Base-by-base conservation (phyloP, 2,113 vertebrate genomes). In the Oreochromis tanganicae region DNA sequence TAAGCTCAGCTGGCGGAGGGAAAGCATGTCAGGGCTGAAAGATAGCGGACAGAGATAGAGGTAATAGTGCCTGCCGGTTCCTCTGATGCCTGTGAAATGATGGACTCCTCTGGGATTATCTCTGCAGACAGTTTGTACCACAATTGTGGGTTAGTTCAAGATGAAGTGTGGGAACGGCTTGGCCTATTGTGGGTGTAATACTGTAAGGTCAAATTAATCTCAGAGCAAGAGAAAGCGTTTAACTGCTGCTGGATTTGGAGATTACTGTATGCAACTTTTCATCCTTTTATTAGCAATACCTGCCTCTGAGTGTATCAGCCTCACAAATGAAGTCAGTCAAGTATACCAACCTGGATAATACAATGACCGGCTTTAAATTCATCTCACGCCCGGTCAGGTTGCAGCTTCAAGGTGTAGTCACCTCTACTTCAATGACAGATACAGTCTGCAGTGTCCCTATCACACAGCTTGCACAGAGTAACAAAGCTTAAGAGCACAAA, bases 21-120 rank as follows among this genome's bases (percentile, higher is more conserved):
- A 86, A 85, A 43, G 55, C 2, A 85, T 80, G 61, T 86, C 71
- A 63, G 48, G 80, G 85, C 82, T 82, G 81, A 87, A 83, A 90
- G 90, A 93, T 91, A 89, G 80, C 8, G 38, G 86, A 82, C 88
- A 87, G 73, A 84, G 90, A 93, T 92, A 90, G 83, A 91, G 88
- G 91, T 93, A 92, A 95, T 91, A 52, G 83, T 75, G 75, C 50
- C 88, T 32, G 68, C 46, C 32, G 9, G 87, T 88, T 92, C 71
- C 79, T 92, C 88, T 86, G 85, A 92, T 91, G 90, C 80, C 82
- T 85, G 75, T 83, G 82, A 93, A 91, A 94, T 84, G 85, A 93
- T 87, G 63, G 78, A 71, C 59, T 89, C 92, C 88, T 89, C 34
- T 63, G 89, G 92, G 91, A 87, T 79, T 90, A 93, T 88, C 81